Evolutionary conservation across 2,797 vertebrate genomes (phyloP).

Genomic region (Lutra lutra): DNA sequence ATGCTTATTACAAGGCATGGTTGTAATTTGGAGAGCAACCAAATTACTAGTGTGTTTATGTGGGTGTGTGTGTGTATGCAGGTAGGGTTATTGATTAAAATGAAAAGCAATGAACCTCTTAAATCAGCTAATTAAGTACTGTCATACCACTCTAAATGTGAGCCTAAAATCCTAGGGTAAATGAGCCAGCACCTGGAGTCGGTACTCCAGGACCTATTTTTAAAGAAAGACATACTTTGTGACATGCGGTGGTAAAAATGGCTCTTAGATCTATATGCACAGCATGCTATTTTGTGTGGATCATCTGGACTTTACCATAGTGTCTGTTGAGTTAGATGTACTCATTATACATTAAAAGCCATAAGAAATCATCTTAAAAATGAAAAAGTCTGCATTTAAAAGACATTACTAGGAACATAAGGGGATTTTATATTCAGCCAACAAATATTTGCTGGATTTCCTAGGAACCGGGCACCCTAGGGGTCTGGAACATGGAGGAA

Average conservation of each 20-base stretch:
- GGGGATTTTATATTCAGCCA: background rate
- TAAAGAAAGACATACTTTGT: background rate
- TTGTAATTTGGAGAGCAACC: conserved; percentile 58
- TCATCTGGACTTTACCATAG: background rate
- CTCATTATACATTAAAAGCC: background rate
- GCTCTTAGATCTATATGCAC: background rate
- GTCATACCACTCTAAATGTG: background rate
- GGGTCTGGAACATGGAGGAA: background rate
- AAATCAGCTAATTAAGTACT: conserved; percentile 46
- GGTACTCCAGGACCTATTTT: background rate
- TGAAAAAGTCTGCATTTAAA: background rate
- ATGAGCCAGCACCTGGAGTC: background rate
- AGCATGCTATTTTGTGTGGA: background rate
- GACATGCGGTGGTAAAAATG: background rate
- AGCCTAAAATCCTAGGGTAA: conserved; percentile 41
- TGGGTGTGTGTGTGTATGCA: background rate
- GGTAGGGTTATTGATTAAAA: conserved; percentile 33
- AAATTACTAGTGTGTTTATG: background rate
- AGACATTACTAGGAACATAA: background rate
- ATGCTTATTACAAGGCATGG: conserved; percentile 59
- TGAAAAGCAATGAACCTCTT: conserved; percentile 36
- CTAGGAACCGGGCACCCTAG: background rate
- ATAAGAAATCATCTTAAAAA: conserved; percentile 2
- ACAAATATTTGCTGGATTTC: background rate
- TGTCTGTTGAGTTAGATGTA: background rate